Evolutionary conservation across 92 coral and sea anemone genomes (phyloP).

Genomic region (Blastomussa wellsi): DNA sequence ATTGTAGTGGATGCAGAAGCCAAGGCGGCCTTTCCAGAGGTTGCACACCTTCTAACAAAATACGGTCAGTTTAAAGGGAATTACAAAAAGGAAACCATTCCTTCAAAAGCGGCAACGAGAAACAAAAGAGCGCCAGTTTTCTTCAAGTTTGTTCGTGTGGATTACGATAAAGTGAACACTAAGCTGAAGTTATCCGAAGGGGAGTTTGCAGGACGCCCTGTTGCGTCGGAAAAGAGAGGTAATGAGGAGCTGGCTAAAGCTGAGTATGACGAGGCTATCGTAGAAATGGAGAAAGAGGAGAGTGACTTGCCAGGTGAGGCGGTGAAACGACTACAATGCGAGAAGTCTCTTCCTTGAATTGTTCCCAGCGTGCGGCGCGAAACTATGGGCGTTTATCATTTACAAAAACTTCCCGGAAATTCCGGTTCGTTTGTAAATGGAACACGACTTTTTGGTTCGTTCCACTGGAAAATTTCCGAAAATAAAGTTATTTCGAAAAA

Average conservation of each 20-base stretch:
- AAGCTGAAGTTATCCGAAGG: not conserved
- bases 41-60: not conserved
- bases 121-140: not conserved
- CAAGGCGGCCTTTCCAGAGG: not conserved
- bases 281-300: not conserved
- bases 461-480: too few species aligned
- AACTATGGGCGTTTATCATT: too few species aligned
- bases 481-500: too few species aligned
- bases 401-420: too few species aligned
- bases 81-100: not conserved
- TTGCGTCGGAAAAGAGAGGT: not conserved
- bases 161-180: not conserved
- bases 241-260: not conserved
- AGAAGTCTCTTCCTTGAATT: not conserved
- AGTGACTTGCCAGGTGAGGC: not conserved
- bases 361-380: too few species aligned
- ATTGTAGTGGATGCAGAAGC: not conserved
- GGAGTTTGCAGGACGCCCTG: not conserved
- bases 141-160: slow-evolving; percentile 13
- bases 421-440: too few species aligned
- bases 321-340: not conserved
- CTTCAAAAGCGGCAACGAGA: slow-evolving; percentile 9
- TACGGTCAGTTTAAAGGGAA: not conserved
- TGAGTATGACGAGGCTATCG: not conserved
- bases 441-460: too few species aligned